phyloP scores from a whole-genome alignment of 2,113 vertebrate species.

The Elanoides forficatus region DNA sequence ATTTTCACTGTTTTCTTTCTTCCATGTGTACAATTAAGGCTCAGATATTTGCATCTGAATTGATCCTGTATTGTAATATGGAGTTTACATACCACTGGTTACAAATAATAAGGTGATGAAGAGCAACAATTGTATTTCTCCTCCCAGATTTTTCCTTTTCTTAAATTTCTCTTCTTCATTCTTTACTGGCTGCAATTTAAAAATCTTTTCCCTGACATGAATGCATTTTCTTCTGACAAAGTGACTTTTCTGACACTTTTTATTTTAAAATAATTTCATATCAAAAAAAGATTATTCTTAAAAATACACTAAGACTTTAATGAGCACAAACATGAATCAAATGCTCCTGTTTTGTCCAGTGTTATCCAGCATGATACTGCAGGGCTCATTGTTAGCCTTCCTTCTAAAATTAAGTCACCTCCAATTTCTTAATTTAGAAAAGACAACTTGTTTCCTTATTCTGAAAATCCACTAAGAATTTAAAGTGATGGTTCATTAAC shows the following conservation, averaged over 20 bases:
- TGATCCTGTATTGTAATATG: slow-evolving; percentile 46
- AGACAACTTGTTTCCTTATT: neutral
- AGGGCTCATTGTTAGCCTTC: neutral
- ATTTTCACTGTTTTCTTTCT: slow-evolving; percentile 56
- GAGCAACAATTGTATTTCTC: neutral
- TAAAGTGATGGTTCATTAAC: neutral
- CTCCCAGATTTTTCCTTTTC: slow-evolving; percentile 25
- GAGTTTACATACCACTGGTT: slow-evolving; percentile 50
- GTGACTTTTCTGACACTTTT: neutral
- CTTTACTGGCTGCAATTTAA: slow-evolving; percentile 26
- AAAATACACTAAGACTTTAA: neutral
- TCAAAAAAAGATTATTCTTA: neutral
- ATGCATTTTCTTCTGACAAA: slow-evolving; percentile 20
- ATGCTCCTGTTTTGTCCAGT: neutral
- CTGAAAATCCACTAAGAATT: neutral
- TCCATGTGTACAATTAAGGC: slow-evolving; percentile 54
- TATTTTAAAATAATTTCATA: neutral
- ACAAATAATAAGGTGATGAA: slow-evolving; percentile 59
- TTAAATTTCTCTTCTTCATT: neutral
- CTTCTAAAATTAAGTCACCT: slow-evolving; percentile 7
- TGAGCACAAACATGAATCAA: neutral
- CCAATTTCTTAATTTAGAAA: slow-evolving; percentile 28
- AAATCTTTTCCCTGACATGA: slow-evolving; percentile 3
- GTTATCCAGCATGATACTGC: neutral
- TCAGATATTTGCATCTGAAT: slow-evolving; percentile 71